Evolutionary conservation across 2,113 vertebrate species (phyloP).

Genomic region (Neofelis nebulosa): DNA sequence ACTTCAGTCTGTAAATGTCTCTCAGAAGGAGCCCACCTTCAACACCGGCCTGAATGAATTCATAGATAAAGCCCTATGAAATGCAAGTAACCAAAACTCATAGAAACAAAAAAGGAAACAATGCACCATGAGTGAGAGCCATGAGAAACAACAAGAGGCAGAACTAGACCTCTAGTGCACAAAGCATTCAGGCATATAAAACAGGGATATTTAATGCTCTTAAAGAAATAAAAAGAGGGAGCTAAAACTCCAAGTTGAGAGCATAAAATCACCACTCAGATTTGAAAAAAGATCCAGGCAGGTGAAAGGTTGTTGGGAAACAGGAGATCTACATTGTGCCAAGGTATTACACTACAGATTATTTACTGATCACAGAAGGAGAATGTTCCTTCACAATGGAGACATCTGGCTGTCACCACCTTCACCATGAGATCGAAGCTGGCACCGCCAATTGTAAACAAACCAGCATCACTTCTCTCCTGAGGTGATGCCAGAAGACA

Average conservation of each 20-base stretch:
- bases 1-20: background rate
- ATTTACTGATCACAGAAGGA: background rate
- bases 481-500: background rate
- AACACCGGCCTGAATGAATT: background rate
- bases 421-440: background rate
- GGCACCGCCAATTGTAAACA: background rate
- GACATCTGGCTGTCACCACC: conserved; percentile 46
- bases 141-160: background rate
- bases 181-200: background rate
- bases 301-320: background rate
- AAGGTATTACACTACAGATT: background rate
- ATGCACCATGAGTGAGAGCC: background rate
- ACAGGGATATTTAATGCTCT: background rate
- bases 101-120: background rate
- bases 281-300: background rate
- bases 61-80: background rate
- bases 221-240: background rate
- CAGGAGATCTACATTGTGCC: background rate
- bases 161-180: background rate
- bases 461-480: background rate
- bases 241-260: background rate
- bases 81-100: background rate
- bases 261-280: background rate
- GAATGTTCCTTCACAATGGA: background rate
- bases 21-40: background rate